Evolutionary conservation across 2,797 vertebrate species (phyloP).

Genomic region (Falco novaeseelandiae): DNA sequence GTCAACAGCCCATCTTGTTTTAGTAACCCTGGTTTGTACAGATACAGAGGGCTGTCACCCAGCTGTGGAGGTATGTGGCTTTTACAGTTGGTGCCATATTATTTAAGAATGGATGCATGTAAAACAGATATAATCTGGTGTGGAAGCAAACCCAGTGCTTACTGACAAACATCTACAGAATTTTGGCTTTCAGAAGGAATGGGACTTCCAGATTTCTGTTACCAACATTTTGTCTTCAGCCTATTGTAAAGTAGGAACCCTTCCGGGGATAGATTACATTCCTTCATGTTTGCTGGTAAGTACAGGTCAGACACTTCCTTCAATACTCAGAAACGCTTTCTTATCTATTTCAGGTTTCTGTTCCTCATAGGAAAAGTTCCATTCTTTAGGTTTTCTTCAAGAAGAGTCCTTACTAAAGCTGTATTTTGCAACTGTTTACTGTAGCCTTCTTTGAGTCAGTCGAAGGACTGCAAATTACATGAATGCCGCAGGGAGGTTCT

Average conservation of each 20-base stretch:
- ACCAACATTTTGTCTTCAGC: background rate
- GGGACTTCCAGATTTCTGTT: background rate
- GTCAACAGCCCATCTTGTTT: background rate
- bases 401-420: background rate
- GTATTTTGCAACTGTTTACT: background rate
- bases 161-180: background rate
- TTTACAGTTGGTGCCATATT: background rate
- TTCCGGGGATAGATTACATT: background rate
- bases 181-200: background rate
- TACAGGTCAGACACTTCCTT: background rate
- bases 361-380: background rate
- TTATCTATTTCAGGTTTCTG: background rate
- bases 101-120: background rate
- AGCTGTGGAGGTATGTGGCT: background rate
- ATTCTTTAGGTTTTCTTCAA: background rate
- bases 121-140: background rate
- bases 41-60: background rate
- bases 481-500: background rate
- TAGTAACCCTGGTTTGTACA: background rate
- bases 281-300: background rate
- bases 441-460: background rate
- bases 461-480: accelerated
- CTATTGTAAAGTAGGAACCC: background rate
- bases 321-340: background rate
- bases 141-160: background rate